Conservation (phyloP, 2,797 vertebrate species). For the Taeniopygia guttata region DNA sequence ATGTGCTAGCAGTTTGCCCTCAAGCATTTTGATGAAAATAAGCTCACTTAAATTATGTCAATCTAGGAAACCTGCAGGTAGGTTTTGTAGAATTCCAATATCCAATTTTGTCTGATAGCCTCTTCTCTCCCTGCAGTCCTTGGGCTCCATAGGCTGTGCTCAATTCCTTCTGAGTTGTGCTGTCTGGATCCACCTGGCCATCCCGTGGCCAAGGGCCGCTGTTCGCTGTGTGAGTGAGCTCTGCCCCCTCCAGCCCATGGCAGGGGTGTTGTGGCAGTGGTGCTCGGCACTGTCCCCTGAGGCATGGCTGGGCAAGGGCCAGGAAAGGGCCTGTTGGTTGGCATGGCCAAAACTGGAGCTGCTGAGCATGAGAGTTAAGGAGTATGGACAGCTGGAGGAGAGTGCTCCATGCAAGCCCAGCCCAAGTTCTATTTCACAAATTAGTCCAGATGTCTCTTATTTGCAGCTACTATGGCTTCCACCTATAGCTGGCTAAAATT, state of each 20-base stretch:
- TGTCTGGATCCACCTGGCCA: neutral
- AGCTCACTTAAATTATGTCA: neutral
- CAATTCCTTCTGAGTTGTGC: neutral
- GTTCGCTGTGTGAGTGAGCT: neutral
- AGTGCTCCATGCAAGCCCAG: neutral
- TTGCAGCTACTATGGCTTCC: neutral
- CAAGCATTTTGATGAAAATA: neutral
- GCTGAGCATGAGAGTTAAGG: neutral
- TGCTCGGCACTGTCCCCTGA: neutral
- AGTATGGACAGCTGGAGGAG: neutral
- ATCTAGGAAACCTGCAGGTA: neutral
- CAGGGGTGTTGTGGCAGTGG: neutral
- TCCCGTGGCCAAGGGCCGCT: neutral
- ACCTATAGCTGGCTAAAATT: neutral
- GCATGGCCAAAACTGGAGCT: neutral
- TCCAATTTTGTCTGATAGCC: fast-evolving
- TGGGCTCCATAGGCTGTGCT: neutral
- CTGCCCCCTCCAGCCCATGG: neutral
- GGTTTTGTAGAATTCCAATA: neutral
- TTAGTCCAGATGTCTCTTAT: neutral
- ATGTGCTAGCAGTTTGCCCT: neutral
- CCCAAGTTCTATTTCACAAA: neutral
- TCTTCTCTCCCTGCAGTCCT: neutral
- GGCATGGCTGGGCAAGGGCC: neutral
- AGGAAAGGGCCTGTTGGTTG: neutral